phyloP scores from a whole-genome alignment of 1,140 invertebrate species.

The Neocloeon triangulifer region DNA sequence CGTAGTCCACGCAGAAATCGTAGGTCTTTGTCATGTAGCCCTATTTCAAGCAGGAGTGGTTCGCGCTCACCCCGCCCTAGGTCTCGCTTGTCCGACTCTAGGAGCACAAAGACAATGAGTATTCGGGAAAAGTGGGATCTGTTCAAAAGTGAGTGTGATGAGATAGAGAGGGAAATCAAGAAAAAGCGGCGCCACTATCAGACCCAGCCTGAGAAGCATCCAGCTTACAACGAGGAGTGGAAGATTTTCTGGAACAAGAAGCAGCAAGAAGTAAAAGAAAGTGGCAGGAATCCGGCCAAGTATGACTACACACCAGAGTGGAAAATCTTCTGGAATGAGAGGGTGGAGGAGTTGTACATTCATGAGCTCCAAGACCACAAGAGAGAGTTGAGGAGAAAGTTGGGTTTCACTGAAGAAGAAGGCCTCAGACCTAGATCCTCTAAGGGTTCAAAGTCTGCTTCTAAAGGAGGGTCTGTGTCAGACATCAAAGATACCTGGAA shows the following conservation, averaged over 20 bases:
- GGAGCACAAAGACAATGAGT: background rate
- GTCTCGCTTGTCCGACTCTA: too few species aligned
- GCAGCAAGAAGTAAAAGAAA: conserved; percentile 54
- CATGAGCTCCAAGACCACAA: conserved; percentile 32
- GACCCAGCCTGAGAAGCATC: conserved; percentile 66
- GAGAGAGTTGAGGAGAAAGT: conserved; percentile 22
- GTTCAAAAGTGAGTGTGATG: background rate
- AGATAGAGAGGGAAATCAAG: conserved; percentile 18
- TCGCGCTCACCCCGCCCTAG: too few species aligned
- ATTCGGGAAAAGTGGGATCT: conserved; percentile 3
- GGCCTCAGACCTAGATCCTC: conserved; percentile 2
- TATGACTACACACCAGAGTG: conserved; percentile 72
- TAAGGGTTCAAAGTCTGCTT: conserved; percentile 6
- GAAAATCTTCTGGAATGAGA: conserved; percentile 58
- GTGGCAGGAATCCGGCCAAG: conserved; percentile 47
- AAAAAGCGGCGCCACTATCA: conserved; percentile 44
- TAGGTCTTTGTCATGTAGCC: too few species aligned
- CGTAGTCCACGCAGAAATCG: too few species aligned
- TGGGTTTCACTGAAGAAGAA: conserved; percentile 15
- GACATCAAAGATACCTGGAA: conserved; percentile 14
- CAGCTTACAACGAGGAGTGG: conserved; percentile 65
- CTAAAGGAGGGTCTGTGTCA: conserved; percentile 10
- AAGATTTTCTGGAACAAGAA: conserved; percentile 61
- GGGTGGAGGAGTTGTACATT: conserved; percentile 50
- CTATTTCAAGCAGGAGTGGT: too few species aligned